phyloP scores from a whole-genome alignment of 2,797 vertebrate species.

The Paramormyrops hopkinsi region DNA sequence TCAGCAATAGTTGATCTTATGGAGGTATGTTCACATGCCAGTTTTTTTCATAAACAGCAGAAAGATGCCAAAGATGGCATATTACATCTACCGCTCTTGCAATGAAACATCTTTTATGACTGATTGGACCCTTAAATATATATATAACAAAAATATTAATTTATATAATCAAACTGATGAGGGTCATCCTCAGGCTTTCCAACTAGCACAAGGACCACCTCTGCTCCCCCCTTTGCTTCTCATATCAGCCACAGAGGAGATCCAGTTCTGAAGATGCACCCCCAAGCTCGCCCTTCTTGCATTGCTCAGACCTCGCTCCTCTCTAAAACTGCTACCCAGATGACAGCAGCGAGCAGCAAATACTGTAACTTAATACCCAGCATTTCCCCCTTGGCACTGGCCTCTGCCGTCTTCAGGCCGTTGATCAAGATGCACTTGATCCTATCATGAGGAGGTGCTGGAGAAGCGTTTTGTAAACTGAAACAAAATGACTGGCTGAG shows the following conservation, averaged over 20 bases:
- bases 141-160: not conserved
- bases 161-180: constrained; percentile 30
- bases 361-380: not conserved
- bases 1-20: not conserved
- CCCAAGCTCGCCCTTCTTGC: not conserved
- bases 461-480: constrained; percentile 14
- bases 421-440: not conserved
- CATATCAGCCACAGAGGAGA: not conserved
- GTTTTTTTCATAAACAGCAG: constrained; percentile 5
- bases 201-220: not conserved
- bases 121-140: constrained; percentile 28
- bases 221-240: not conserved
- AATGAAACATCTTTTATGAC: constrained; percentile 33
- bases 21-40: not conserved
- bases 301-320: not conserved
- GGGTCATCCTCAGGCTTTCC: not conserved
- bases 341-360: not conserved
- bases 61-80: constrained; percentile 20
- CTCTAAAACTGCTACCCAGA: not conserved
- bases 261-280: not conserved
- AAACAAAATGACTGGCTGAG: constrained; percentile 7
- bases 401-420: not conserved
- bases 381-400: not conserved
- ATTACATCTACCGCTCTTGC: constrained; percentile 31
- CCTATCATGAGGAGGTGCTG: not conserved